A percentile compares a stretch with the other conserved stretches of the same genome.
phyloP scores from a whole-genome alignment of 2,113 vertebrate species.

The Odontesthes bonariensis region DNA sequence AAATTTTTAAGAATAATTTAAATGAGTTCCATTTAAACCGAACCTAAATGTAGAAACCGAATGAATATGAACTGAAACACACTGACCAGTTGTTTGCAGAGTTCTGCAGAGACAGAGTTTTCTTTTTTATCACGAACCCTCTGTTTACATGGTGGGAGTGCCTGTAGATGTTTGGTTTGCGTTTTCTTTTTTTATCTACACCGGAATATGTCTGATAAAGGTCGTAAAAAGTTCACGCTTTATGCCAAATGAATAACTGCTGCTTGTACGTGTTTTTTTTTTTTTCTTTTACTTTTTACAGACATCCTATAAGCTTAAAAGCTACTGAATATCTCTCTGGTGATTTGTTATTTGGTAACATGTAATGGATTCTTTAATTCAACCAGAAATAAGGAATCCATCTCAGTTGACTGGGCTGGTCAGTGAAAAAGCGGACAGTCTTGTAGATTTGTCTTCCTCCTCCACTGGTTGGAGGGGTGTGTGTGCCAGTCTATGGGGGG shows the following conservation, averaged over 20 bases:
- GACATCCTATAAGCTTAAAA: too few species aligned
- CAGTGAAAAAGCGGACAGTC: too few species aligned
- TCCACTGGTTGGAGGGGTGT: too few species aligned
- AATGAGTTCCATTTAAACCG: neutral
- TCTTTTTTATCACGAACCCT: constrained; percentile 23
- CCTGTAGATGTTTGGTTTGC: neutral
- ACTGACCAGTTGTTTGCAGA: too few species aligned
- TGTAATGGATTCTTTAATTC: too few species aligned
- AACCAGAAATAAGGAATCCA: neutral
- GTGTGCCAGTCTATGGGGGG: too few species aligned
- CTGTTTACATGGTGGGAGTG: neutral
- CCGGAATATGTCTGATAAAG: neutral
- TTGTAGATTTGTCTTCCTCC: too few species aligned
- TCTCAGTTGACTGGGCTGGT: neutral
- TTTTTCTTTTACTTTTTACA: too few species aligned
- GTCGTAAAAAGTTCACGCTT: neutral
- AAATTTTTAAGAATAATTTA: neutral
- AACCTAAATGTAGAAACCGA: too few species aligned
- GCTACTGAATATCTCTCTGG: too few species aligned
- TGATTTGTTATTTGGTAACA: neutral
- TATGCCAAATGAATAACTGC: neutral
- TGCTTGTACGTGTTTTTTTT: too few species aligned
- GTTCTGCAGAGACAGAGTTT: neutral
- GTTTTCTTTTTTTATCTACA: neutral
- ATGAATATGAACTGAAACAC: too few species aligned